A percentile compares a stretch with the other conserved stretches of the same genome.
Conservation (phyloP, 2,888 invertebrate species). For the Craniophora ligustri region DNA sequence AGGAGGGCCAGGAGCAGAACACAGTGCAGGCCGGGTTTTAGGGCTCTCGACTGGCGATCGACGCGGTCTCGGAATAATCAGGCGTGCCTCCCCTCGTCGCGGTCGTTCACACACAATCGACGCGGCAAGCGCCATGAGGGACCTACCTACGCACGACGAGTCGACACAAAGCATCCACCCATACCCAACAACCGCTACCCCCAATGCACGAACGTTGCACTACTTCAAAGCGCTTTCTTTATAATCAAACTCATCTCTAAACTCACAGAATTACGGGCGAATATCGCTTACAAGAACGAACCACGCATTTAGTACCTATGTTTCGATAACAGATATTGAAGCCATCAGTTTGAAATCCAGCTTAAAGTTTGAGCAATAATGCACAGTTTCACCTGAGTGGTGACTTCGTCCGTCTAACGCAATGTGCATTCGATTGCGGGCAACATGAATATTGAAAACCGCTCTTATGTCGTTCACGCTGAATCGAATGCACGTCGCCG, state of each 20-base stretch:
- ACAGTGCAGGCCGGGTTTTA: slow-evolving; percentile 69
- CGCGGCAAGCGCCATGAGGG: slow-evolving; percentile 76
- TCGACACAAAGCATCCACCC: slow-evolving; percentile 82
- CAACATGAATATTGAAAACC: slow-evolving; percentile 83
- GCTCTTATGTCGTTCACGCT: slow-evolving; percentile 78
- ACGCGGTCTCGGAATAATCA: slow-evolving; percentile 84
- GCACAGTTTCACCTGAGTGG: slow-evolving; percentile 68
- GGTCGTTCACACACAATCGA: slow-evolving; percentile 87
- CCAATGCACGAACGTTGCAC: slow-evolving; percentile 69
- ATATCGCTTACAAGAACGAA: slow-evolving; percentile 29
- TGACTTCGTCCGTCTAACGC: slow-evolving; percentile 64
- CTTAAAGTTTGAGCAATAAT: slow-evolving; percentile 68
- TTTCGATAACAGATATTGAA: slow-evolving; percentile 62
- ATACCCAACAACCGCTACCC: slow-evolving; percentile 77
- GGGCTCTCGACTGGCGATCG: slow-evolving; percentile 81
- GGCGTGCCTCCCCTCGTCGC: slow-evolving; percentile 81
- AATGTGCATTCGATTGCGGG: slow-evolving; percentile 80
- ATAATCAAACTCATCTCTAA: slow-evolving; percentile 57
- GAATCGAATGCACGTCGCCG: slow-evolving; percentile 76
- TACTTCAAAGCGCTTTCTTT: slow-evolving; percentile 57
- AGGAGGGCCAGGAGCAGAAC: slow-evolving; percentile 61
- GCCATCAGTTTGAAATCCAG: slow-evolving; percentile 64
- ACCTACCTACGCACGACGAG: slow-evolving; percentile 83
- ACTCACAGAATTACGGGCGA: slow-evolving; percentile 23
- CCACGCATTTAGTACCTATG: slow-evolving; percentile 68